Evolutionary conservation across 2,797 vertebrate species (phyloP).

Genomic region (Danionella dracula): DNA sequence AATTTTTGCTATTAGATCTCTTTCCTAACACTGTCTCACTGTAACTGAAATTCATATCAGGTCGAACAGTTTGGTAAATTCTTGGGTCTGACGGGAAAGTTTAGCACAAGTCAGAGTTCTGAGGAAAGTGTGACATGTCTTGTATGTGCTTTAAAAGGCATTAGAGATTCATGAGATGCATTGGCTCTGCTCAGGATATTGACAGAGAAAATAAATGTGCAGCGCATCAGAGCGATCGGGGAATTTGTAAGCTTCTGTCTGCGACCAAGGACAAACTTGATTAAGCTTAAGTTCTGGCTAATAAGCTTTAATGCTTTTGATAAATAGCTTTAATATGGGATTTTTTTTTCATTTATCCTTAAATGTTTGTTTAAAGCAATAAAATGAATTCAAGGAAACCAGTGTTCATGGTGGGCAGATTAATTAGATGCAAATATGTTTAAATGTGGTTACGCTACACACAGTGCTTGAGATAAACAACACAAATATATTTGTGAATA

Average conservation of each 20-base stretch:
- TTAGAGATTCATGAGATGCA: slow-evolving; percentile 52
- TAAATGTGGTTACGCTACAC: too few species aligned
- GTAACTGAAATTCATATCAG: too few species aligned
- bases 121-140: slow-evolving; percentile 21
- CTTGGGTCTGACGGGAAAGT: too few species aligned
- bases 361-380: not conserved
- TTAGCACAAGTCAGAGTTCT: not conserved
- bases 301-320: slow-evolving; percentile 38
- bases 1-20: too few species aligned
- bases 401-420: too few species aligned
- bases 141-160: slow-evolving; percentile 42
- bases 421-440: not conserved
- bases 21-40: too few species aligned
- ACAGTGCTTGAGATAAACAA: too few species aligned
- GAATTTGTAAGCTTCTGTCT: slow-evolving; percentile 10
- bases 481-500: too few species aligned
- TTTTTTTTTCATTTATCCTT: not conserved
- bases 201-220: slow-evolving; percentile 56
- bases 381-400: not conserved
- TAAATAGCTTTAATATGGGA: slow-evolving; percentile 12
- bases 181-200: slow-evolving; percentile 44
- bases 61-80: too few species aligned
- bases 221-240: slow-evolving; percentile 47
- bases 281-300: slow-evolving; percentile 33
- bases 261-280: slow-evolving; percentile 26